These are phyloP conservation scores for Tenualosa ilisha DNA, from an alignment of 2,797 vertebrate species.

Conservation along the genomic window DNA sequence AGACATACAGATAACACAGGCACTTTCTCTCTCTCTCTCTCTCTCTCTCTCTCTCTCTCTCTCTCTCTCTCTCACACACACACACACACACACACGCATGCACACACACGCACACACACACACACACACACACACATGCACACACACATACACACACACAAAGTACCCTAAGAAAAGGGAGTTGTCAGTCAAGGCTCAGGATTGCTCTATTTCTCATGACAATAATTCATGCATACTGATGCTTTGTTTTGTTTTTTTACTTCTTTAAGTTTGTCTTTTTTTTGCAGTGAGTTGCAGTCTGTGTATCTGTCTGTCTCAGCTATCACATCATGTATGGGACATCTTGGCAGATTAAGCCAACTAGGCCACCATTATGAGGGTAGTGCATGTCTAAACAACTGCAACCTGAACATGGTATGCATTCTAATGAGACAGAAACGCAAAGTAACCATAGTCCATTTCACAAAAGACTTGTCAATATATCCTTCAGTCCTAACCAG, in stretches of 20 bases:
- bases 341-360: not conserved
- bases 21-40: not conserved
- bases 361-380: not conserved
- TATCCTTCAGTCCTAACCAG: not conserved
- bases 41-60: too few species aligned
- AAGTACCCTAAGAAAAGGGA: not conserved
- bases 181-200: not conserved
- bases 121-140: conserved; percentile 35
- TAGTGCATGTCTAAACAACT: not conserved
- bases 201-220: not conserved
- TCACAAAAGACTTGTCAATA: not conserved
- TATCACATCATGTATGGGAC: not conserved
- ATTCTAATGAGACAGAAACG: not conserved
- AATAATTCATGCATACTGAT: not conserved
- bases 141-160: conserved; percentile 25
- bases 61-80: conserved; percentile 21
- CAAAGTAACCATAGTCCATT: not conserved
- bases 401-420: not conserved
- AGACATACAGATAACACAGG: conserved; percentile 28
- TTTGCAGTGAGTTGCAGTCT: not conserved
- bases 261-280: not conserved
- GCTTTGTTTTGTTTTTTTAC: not conserved
- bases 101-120: not conserved
- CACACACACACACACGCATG: conserved; percentile 35
- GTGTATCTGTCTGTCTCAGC: not conserved